These are phyloP conservation scores for Drosophila insularis DNA, from an alignment of 1,140 invertebrate genomes.

Conservation along the genomic window DNA sequence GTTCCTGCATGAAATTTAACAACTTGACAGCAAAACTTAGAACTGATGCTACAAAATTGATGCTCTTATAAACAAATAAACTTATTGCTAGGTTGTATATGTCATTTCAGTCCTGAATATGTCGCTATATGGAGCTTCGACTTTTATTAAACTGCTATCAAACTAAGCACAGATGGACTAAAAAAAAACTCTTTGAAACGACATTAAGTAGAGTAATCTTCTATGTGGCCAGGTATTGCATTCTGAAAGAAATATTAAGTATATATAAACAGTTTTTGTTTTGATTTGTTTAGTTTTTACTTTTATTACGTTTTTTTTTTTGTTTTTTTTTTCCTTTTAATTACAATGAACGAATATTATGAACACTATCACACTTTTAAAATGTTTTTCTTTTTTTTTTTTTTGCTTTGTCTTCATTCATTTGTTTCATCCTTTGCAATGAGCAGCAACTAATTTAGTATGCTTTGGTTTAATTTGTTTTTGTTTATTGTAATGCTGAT, in stretches of 20 bases:
- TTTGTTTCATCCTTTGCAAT: constrained; percentile 46
- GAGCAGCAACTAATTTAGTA: constrained; percentile 67
- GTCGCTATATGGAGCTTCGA: no score
- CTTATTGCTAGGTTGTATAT: no score
- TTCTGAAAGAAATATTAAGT: not conserved
- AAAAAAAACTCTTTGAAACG: no score
- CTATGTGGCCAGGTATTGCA: no score
- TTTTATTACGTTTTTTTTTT: constrained; percentile 28
- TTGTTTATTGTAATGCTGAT: constrained; percentile 71
- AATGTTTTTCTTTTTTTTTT: constrained; percentile 53
- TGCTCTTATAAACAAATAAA: no score
- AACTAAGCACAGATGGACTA: no score
- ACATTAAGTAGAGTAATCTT: no score
- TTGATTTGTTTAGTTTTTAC: constrained; percentile 50
- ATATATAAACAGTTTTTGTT: constrained; percentile 15
- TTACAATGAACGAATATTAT: constrained; percentile 80
- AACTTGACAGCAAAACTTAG: no score
- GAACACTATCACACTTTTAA: constrained; percentile 80
- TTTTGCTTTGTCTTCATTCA: constrained; percentile 19
- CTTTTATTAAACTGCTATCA: no score
- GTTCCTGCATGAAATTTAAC: no score
- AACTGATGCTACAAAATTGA: no score
- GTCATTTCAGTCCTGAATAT: no score
- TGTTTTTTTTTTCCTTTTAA: constrained; percentile 48
- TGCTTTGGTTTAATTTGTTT: constrained; percentile 25